These are phyloP conservation scores for Microcebus jonahi DNA, from an alignment of 2,113 vertebrate genomes.

Conservation along the genomic window DNA sequence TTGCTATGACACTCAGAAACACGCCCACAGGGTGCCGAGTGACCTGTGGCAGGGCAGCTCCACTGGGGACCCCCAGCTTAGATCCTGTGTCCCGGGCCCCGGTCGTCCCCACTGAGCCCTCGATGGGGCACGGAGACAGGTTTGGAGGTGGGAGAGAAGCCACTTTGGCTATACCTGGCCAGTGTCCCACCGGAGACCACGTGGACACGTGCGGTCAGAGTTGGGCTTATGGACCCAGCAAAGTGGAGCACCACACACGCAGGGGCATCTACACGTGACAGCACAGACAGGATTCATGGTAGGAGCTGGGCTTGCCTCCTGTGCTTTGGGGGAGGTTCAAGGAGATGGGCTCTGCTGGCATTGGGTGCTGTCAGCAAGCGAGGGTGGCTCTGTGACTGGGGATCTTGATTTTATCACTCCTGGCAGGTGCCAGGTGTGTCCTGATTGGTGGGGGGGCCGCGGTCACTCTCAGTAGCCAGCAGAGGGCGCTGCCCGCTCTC, in stretches of 20 bases:
- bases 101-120: neutral
- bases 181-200: too few species aligned
- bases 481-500: neutral
- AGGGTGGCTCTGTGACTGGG: neutral
- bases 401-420: neutral
- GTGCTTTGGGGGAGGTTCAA: neutral
- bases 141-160: neutral
- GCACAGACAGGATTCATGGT: neutral
- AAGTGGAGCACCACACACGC: accelerated
- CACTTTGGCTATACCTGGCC: neutral
- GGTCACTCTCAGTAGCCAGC: neutral
- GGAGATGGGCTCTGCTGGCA: neutral
- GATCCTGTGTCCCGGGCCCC: too few species aligned
- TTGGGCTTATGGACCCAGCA: neutral
- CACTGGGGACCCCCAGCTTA: neutral
- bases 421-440: neutral
- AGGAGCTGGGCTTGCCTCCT: neutral
- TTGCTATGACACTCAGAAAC: neutral
- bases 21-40: neutral
- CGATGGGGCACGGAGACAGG: accelerated
- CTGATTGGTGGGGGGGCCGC: accelerated
- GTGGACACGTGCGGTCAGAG: accelerated
- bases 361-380: accelerated
- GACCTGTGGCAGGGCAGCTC: neutral
- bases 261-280: too few species aligned